These are phyloP conservation scores for Zygothrica quintamaculata DNA, from an alignment of 2,888 invertebrate genomes.

Conservation along the genomic window DNA sequence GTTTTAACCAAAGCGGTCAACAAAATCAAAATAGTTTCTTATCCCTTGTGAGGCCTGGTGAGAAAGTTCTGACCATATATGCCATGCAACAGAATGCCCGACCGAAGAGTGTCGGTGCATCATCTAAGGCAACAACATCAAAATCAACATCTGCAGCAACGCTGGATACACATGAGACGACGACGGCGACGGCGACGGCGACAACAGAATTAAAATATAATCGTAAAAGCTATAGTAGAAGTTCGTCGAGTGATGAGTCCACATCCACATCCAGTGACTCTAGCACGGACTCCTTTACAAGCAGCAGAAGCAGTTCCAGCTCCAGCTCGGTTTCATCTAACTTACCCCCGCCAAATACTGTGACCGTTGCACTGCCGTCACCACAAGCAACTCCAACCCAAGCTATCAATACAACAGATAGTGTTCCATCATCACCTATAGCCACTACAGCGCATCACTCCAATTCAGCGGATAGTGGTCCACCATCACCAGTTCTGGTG, in stretches of 20 bases:
- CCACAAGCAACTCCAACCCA: not conserved
- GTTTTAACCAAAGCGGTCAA: constrained; percentile 30
- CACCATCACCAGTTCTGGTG: constrained; percentile 71
- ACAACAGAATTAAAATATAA: not conserved
- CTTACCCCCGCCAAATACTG: not conserved
- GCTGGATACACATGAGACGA: constrained; percentile 30
- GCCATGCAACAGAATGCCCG: constrained; percentile 78
- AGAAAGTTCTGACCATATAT: constrained; percentile 48
- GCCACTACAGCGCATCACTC: constrained; percentile 24
- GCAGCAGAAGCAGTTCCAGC: constrained; percentile 29
- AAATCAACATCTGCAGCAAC: constrained; percentile 54
- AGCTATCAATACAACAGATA: constrained; percentile 41
- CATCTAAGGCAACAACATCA: constrained; percentile 54
- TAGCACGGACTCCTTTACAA: constrained; percentile 23
- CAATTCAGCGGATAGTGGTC: constrained; percentile 39
- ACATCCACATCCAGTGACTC: constrained; percentile 40
- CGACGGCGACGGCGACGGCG: constrained; percentile 29
- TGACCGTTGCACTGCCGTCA: constrained; percentile 30
- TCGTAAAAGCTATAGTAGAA: constrained; percentile 47
- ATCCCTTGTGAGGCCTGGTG: constrained; percentile 36
- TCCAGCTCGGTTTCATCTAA: constrained; percentile 20
- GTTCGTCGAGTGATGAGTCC: constrained; percentile 43
- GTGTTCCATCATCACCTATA: constrained; percentile 55
- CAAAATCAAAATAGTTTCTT: constrained; percentile 30
- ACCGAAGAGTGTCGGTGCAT: constrained; percentile 61